These are phyloP conservation scores for Ochropacha duplaris DNA, from an alignment of 2,888 invertebrate genomes.

Conservation along the genomic window DNA sequence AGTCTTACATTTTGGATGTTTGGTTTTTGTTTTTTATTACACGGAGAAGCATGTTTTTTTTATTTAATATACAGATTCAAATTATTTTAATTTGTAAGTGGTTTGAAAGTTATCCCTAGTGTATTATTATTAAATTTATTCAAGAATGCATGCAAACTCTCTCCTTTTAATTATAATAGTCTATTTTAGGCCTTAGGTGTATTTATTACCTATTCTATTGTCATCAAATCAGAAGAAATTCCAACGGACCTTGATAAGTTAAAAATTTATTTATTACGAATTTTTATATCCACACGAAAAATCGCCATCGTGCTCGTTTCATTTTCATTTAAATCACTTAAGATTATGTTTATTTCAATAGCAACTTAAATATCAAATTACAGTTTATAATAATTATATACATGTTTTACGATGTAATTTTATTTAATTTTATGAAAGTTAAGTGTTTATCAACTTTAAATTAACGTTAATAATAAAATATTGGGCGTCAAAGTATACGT, in stretches of 20 bases:
- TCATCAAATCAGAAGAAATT: neutral
- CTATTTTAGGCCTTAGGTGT: no score
- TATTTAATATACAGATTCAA: neutral
- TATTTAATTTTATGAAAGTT: neutral
- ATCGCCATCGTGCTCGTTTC: neutral
- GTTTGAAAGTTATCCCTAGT: no score
- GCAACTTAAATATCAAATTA: neutral
- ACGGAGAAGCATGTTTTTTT: neutral
- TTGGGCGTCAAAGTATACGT: conserved; percentile 1
- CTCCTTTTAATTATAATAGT: no score
- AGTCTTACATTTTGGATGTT: conserved; percentile 17
- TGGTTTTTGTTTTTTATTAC: conserved; percentile 19
- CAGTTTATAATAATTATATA: neutral
- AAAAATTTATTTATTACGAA: neutral
- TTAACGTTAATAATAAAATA: conserved; percentile 1
- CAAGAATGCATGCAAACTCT: no score
- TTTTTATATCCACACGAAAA: neutral
- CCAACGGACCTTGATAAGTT: neutral
- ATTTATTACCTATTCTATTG: neutral
- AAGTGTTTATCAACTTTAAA: neutral
- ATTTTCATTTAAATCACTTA: neutral
- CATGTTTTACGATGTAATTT: neutral
- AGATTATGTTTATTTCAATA: neutral
- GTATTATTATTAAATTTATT: no score
- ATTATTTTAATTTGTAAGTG: no score